These are phyloP conservation scores for Bombus terrestris DNA, from an alignment of 1,140 invertebrate species.

Conservation along the genomic window DNA sequence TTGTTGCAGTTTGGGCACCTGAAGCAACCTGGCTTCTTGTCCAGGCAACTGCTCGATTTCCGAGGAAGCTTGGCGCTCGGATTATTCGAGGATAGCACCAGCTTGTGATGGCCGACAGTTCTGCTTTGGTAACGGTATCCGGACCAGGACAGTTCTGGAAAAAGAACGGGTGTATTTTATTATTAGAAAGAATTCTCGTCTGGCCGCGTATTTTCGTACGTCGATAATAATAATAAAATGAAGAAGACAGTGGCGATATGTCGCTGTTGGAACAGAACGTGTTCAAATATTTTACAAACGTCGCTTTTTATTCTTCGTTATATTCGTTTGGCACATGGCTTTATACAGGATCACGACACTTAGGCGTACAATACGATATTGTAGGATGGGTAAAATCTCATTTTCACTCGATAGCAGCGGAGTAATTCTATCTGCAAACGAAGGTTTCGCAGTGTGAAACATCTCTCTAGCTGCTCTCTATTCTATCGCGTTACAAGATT, in stretches of 20 bases:
- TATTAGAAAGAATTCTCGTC: neutral
- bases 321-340: slow-evolving; percentile 37
- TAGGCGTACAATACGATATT: neutral
- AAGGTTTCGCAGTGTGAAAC: neutral
- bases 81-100: neutral
- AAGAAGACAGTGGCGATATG: neutral
- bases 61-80: slow-evolving; percentile 3
- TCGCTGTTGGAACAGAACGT: neutral
- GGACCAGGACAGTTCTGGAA: slow-evolving; percentile 45
- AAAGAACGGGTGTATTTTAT: slow-evolving; percentile 20
- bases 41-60: slow-evolving; percentile 51
- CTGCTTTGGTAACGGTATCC: slow-evolving; percentile 7
- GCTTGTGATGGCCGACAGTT: neutral
- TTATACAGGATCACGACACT: slow-evolving; percentile 12
- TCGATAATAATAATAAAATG: neutral
- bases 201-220: neutral
- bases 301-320: slow-evolving; percentile 32
- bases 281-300: slow-evolving; percentile 28
- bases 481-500: neutral
- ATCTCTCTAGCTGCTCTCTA: neutral
- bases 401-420: neutral
- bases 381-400: neutral
- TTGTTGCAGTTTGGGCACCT: slow-evolving; percentile 83
- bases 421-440: neutral
- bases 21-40: slow-evolving; percentile 75